A percentile compares a stretch with the other conserved stretches of the same genome.
Evolutionary conservation across 2,888 invertebrate species (phyloP).

Genomic region (Nemoura dubitans): DNA sequence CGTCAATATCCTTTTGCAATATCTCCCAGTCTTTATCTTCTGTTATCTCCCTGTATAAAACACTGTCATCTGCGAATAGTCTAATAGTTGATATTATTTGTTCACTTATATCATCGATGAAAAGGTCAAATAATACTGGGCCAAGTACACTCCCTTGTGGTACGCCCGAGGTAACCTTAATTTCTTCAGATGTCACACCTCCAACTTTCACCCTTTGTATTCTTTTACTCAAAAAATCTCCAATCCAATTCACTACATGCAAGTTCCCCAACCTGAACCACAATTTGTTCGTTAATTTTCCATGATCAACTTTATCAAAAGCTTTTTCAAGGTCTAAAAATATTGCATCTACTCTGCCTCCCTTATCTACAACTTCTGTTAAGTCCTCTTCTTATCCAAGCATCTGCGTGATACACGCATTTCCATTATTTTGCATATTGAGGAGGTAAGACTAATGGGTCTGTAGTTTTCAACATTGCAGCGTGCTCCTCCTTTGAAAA

Average conservation of each 20-base stretch:
- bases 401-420: too few relatives aligned
- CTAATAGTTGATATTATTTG: not conserved
- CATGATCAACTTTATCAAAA: not conserved
- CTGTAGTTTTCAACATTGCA: too few relatives aligned
- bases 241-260: not conserved
- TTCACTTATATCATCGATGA: not conserved
- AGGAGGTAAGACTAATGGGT: too few relatives aligned
- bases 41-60: too few relatives aligned
- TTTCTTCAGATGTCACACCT: not conserved
- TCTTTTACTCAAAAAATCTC: slow-evolving; percentile 7
- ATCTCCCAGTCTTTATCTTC: too few relatives aligned
- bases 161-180: not conserved
- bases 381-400: not conserved
- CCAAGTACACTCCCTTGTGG: not conserved
- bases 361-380: not conserved
- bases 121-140: not conserved
- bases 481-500: too few relatives aligned
- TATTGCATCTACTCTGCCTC: too few relatives aligned
- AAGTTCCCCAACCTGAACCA: not conserved
- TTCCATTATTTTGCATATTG: too few relatives aligned
- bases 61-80: too few relatives aligned
- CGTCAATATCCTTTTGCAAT: too few relatives aligned
- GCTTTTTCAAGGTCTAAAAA: slow-evolving; percentile 15
- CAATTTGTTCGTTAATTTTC: not conserved
- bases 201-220: not conserved